Percentiles rank a stretch among this genome's conserved stretches.
Conservation (phyloP, 2,888 invertebrate species). For the Nomada goodeniana region DNA sequence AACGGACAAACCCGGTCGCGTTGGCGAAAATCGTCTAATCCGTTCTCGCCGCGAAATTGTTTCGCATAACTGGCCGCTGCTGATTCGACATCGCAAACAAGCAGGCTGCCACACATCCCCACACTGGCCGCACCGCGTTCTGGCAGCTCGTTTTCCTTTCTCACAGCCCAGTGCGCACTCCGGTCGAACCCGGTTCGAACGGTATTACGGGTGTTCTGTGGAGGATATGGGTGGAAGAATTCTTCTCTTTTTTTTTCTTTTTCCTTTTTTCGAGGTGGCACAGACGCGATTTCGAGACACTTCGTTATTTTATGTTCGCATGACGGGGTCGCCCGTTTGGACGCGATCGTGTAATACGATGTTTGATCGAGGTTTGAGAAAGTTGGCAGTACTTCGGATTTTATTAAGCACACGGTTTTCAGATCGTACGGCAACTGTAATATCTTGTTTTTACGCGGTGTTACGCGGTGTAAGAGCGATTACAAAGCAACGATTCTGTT, state of each 20-base stretch:
- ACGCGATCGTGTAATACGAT: too few relatives aligned
- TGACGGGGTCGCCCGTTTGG: neutral
- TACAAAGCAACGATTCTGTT: too few relatives aligned
- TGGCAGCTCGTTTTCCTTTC: neutral
- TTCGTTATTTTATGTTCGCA: neutral
- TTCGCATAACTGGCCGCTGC: slow-evolving; percentile 35
- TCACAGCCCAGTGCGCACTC: neutral
- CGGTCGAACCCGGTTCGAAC: neutral
- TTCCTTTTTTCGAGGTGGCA: neutral
- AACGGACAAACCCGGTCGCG: neutral
- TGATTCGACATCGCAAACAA: slow-evolving; percentile 26
- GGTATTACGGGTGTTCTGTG: neutral
- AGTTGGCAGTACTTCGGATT: too few relatives aligned
- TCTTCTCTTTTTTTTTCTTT: too few relatives aligned
- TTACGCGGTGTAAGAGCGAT: too few relatives aligned
- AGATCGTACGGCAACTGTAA: too few relatives aligned
- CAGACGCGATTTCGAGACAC: neutral
- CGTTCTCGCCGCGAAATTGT: slow-evolving; percentile 32
- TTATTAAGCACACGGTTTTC: too few relatives aligned
- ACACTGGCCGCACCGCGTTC: neutral
- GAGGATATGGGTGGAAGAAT: too few relatives aligned
- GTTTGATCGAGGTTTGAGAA: too few relatives aligned
- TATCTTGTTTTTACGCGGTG: too few relatives aligned
- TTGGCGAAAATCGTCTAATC: slow-evolving; percentile 38
- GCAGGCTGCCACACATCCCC: neutral